A percentile compares a stretch with the other conserved stretches of the same genome.
Evolutionary conservation across 2,113 vertebrate species (phyloP).

Genomic region (Apaloderma vittatum): DNA sequence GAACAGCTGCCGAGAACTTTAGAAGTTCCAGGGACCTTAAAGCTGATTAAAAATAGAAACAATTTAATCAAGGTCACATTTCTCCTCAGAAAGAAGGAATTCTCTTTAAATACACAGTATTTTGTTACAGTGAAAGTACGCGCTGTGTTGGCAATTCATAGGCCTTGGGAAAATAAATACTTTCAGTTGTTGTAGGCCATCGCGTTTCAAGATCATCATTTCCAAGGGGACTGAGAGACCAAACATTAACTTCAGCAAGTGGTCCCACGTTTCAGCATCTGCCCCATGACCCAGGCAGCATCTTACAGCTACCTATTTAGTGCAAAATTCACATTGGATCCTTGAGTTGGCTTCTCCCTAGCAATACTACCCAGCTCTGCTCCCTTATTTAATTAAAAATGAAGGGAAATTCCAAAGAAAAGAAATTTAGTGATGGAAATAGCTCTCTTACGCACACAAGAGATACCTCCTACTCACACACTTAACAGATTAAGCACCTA

Average conservation of each 20-base stretch:
- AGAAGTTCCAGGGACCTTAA: constrained; percentile 41
- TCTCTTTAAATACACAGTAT: constrained; percentile 29
- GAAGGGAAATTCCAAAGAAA: neutral
- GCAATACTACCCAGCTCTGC: neutral
- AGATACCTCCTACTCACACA: neutral
- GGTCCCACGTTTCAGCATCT: neutral
- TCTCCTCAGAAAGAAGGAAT: constrained; percentile 22
- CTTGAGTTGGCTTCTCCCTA: neutral
- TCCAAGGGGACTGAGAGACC: neutral
- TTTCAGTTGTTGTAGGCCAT: neutral
- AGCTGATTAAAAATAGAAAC: constrained; percentile 68
- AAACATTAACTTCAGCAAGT: neutral
- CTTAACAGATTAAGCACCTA: neutral
- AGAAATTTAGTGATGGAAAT: neutral
- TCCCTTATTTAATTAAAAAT: neutral
- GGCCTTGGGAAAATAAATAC: constrained; percentile 14
- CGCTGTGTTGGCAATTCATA: neutral
- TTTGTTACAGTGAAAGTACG: constrained; percentile 22
- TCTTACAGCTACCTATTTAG: neutral
- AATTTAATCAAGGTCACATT: constrained; percentile 62
- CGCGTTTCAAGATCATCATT: neutral
- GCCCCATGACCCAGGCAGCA: neutral
- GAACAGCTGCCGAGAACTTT: constrained; percentile 63
- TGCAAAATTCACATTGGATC: neutral
- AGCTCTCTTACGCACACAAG: neutral